Base-by-base conservation (phyloP, 1,140 invertebrate genomes). In the Bicyclus anynana region DNA sequence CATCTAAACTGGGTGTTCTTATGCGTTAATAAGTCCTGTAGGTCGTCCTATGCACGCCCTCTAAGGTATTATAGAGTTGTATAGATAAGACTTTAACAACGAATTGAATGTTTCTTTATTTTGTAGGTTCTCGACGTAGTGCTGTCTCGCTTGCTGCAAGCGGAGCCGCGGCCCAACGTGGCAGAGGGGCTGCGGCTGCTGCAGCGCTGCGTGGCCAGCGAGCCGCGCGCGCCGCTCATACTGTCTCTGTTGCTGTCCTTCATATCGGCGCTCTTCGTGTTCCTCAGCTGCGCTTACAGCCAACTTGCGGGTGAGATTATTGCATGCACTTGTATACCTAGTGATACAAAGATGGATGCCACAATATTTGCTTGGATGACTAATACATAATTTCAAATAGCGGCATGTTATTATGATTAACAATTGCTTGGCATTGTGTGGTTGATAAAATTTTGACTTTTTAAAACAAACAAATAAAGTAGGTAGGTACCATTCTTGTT, bases 211-310 rank as follows among this genome's bases (percentile, higher is more conserved):
- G 89, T 98, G 17, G 88, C 90, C 18, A 93, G 94, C 69, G 91
- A 94, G 49, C 95, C 95, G 0, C 90, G 90, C 14, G 93, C 95
- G 85, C 93, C 95, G 10, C 89, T 96, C 42, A 91, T 97, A 18
- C 83, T 96, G 10, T 97, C 96, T 0, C 91, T 93, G 46, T 77
- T 97, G 29, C 86, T 98, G 1, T 97, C 97, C 0, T 96, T 96
- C 77, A 95, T 98, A 54, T 97, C 96, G 13, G 94, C 95, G 0
- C 89, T 98, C 0, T 97, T 97, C 78, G 94, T 97, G 7, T 97
- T 97, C 80, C 89, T 98, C 13, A 95, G 94, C 67, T 96, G 94
- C 92, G 94, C 95, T 0, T 94, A 94, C 13, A 94, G 95, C 64
- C 94, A 95, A 52, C 92, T 94, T 72, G 91, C 92, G 2, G 84